Evolutionary conservation across 2,888 invertebrate species (phyloP), one percentile per base, ranked within the genome.

Genomic region (Uloborus plumipes): DNA sequence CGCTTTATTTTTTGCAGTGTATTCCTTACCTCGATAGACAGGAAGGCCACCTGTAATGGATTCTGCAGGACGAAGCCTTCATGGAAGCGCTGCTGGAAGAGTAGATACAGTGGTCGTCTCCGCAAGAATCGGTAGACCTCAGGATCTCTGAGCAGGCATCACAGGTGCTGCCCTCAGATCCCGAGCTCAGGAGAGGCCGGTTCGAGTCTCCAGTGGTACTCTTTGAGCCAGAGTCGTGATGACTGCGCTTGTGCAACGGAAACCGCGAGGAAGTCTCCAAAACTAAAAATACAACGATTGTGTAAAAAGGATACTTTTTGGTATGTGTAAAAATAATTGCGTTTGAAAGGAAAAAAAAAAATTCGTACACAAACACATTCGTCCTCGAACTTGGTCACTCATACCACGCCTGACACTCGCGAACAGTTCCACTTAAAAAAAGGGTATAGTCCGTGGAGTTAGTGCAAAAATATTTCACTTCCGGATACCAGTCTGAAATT

Each of bases 91-190:
- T 61, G 16, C 66, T 70, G 2, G 82, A 72, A 14, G 66, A 20
- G 18, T 73, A 77, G 7, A 73, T n/a, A 14, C 62, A 26, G 11
- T 55, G 47, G 55, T 75, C 70, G 6, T 59, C 62, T 16, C 55
- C 70, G 51, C 77, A 70, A 1, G 66, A 31, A 14, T 76, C 71
- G 16, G 83, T 58, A 11, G 84, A 73, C 14, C 84, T 67, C 20
- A 85, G 72, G 31, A 85, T 82, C 50, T 86, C 84, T 20, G 86
- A 86, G 73, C 85, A 86, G 15, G 84, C 84, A 64, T 86, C 86
- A 51, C 86, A 86, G 13, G 85, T 85, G 70, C 85, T 85, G 70
- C 85, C 67, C 73, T 85, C 86, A 50, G 86, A 85, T 31, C 85
- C 81, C 14, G 86, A 85, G 49, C 86, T 85, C 47, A 86, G 64